Evolutionary conservation across 1,140 invertebrate genomes (phyloP).

Genomic region (Drosophila watanabei): DNA sequence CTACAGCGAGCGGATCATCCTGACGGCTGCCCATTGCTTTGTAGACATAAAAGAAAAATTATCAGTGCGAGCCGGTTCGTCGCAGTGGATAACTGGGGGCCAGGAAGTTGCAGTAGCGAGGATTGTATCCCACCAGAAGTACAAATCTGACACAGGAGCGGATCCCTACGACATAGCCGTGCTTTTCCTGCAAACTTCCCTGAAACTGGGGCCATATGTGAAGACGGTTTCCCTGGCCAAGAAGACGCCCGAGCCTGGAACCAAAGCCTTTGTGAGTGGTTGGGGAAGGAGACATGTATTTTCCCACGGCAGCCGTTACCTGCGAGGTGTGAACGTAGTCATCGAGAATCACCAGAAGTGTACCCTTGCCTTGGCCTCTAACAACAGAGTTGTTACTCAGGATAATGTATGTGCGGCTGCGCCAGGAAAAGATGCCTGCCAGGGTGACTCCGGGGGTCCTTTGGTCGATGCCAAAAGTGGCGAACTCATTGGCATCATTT

Average conservation of each 20-base stretch:
- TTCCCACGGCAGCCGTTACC: neutral
- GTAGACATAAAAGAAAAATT: accelerated
- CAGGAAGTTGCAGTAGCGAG: neutral
- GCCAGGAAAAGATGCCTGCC: conserved; percentile 1
- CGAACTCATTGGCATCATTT: neutral
- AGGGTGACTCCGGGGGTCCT: neutral
- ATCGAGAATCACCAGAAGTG: neutral
- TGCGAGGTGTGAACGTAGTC: neutral
- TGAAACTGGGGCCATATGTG: neutral
- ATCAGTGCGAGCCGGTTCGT: neutral
- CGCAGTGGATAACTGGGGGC: neutral
- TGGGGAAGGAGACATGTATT: neutral
- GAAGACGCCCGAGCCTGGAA: neutral
- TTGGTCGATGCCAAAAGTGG: neutral
- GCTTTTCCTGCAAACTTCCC: neutral
- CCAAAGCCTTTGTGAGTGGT: neutral
- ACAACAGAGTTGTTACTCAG: neutral
- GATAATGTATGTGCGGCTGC: conserved; percentile 1
- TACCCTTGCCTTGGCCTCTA: neutral
- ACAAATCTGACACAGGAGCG: neutral
- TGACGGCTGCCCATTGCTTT: neutral
- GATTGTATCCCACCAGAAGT: neutral
- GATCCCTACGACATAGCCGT: neutral
- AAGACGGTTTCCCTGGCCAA: neutral
- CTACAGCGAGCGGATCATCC: neutral